A percentile compares a stretch with the other conserved stretches of the same genome.
phyloP scores from a whole-genome alignment of 2,888 invertebrate genomes.

The Tinea semifulvella region DNA sequence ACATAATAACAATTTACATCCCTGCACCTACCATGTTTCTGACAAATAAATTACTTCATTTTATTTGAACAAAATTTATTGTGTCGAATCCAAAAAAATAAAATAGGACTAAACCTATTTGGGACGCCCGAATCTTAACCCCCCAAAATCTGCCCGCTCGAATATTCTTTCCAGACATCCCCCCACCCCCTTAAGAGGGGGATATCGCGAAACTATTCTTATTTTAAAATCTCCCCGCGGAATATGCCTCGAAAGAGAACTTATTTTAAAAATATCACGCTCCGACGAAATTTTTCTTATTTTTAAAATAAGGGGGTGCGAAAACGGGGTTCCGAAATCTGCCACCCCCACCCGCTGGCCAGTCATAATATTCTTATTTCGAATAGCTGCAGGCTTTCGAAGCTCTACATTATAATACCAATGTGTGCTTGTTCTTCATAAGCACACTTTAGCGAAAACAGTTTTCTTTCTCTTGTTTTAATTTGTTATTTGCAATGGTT shows the following conservation, averaged over 20 bases:
- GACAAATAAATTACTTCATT: no score
- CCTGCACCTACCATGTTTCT: no score
- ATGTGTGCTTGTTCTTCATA: no score
- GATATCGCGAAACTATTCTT: conserved; percentile 64
- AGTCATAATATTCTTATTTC: conserved; percentile 65
- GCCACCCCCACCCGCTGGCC: conserved; percentile 47
- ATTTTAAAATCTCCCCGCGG: conserved; percentile 66
- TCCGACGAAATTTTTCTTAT: conserved; percentile 64
- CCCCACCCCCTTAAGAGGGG: conserved; percentile 26
- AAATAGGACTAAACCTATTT: not conserved
- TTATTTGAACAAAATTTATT: not conserved
- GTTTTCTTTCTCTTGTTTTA: no score
- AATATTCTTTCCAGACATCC: conserved; percentile 59
- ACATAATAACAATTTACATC: no score
- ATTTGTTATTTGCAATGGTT: no score
- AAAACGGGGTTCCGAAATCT: conserved; percentile 58
- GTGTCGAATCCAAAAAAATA: not conserved
- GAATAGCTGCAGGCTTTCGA: conserved; percentile 61
- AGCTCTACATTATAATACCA: no score
- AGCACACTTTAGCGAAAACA: no score
- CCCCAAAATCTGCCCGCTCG: conserved; percentile 55
- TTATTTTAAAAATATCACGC: conserved; percentile 67
- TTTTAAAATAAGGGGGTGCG: conserved; percentile 53
- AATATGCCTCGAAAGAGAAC: conserved; percentile 59
- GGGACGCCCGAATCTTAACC: conserved; percentile 21